Base-by-base conservation (phyloP, 1,140 invertebrate genomes). In the Dendrolimus kikuchii region DNA sequence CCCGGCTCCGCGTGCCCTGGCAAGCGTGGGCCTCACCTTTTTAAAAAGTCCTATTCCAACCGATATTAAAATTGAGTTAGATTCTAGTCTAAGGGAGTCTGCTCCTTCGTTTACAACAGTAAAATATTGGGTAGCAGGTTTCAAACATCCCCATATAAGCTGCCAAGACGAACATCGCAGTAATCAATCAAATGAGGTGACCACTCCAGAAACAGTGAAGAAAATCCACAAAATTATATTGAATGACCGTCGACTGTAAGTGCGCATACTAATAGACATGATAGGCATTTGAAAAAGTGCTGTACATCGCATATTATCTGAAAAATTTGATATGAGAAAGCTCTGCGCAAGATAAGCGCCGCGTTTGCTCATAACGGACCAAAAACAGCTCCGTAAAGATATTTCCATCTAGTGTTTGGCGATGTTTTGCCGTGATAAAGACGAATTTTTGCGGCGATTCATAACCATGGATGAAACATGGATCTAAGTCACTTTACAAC, bases 261-360 rank as follows among this genome's bases (percentile, higher is more conserved):
- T 23, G n/a, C n/a, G 23, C 23, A 23, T 2, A 23, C 23, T 23
- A 23, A 23, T 23, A 23, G 23, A 23, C 23, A 23, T 23, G 3
- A 23, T 23, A 23, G 23, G 23, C 23, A 23, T 23, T 23, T 23
- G 1, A 23, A 23, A 23, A 23, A 23, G 23, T 23, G 23, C 23
- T 3, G 3, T 23, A n/a, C 38, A 49, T 49, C 8, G 38, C 48
- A 49, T 40, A 8, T 49, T 40, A 40, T 9, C 48, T n/a, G 48
- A 49, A 49, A 49, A 49, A 40, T 49, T 49, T 38, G 38, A 49
- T 10, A 40, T 40, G 38, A 49, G 48, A 6, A 49, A 49, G 48
- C 48, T 49, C 7, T 49, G 38, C 38, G 23, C 3, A 23, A 23
- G 23, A 49, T 40, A 38, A 37, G 38, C 40, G 48, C 38, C 48